Base-by-base conservation (phyloP, 2,113 vertebrate species). In the Empidonax alnorum region DNA sequence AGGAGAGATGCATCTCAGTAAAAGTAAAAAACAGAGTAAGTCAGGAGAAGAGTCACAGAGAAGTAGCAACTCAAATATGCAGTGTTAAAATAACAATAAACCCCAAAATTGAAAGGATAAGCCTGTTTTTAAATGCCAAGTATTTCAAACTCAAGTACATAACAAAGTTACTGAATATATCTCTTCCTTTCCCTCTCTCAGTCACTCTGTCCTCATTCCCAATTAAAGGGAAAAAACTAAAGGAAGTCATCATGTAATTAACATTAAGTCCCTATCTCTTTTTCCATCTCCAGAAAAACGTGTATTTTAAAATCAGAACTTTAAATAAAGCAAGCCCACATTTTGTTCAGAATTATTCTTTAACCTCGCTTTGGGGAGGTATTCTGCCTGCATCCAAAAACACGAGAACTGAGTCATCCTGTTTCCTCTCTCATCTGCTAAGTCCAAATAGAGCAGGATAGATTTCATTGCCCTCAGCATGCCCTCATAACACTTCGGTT, bases 401-500 rank as follows among this genome's bases (percentile, higher is more conserved):
- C 47, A 42, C 10, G 16, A 24, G 23, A 24, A 86, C 42, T 96
- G 89, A 96, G 79, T 93, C 95, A 97, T 94, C 22, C 37, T 39
- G 6, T 67, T 92, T 85, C 75, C 35, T 84, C 93, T 94, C 81
- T 94, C 68, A 78, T 80, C 50, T 59, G 27, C 50, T 42, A 80
- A 71, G 41, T 33, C 39, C 68, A 92, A 88, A 92, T 30, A 88
- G 47, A 89, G 33, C 11, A 89, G 56, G 68, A 93, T 59, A 80
- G 71, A 88, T 96, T 93, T 94, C 83, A 59, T 47, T 90, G 90
- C 79, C 88, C 92, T 86, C 56, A 50, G 46, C 71, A 74, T 89
- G 90, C 86, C 96, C 95, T 96, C 42, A 4, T 71, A 94, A 86
- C 80, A 78, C 65, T 96, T 92, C 76, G 80, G 80, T 47, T 89